Conservation (phyloP, 2,113 vertebrate species). For the Rhinoderma darwinii region DNA sequence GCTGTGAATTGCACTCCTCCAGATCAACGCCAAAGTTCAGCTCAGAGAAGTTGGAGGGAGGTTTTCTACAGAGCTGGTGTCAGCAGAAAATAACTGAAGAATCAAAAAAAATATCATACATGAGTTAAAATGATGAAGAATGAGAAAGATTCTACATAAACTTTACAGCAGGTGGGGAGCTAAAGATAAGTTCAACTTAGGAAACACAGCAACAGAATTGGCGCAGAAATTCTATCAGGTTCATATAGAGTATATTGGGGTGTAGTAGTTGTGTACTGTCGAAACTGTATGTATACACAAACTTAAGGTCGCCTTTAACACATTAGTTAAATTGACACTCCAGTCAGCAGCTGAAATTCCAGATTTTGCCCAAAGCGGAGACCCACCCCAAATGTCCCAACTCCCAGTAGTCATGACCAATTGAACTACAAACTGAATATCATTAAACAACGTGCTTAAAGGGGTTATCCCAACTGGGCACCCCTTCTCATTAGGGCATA, state of each 20-base stretch:
- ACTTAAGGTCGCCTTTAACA: too few relatives aligned
- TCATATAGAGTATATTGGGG: neutral
- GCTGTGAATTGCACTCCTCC: conserved; percentile 41
- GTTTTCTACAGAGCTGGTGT: neutral
- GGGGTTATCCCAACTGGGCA: too few relatives aligned
- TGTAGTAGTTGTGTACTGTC: too few relatives aligned
- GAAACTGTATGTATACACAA: too few relatives aligned
- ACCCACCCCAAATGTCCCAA: too few relatives aligned
- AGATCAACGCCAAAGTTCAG: conserved; percentile 27
- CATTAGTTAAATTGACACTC: too few relatives aligned
- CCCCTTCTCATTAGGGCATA: too few relatives aligned
- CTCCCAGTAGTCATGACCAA: too few relatives aligned
- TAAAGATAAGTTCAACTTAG: neutral
- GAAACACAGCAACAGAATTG: neutral
- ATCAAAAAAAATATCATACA: neutral
- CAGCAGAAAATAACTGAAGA: neutral
- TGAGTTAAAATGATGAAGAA: neutral
- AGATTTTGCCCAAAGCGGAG: too few relatives aligned
- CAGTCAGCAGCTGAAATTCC: too few relatives aligned
- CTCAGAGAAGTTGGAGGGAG: neutral
- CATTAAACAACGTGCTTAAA: too few relatives aligned
- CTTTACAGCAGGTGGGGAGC: neutral
- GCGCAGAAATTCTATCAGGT: neutral
- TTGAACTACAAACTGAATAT: too few relatives aligned
- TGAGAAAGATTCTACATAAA: neutral